These are phyloP conservation scores for Galleria mellonella DNA, from an alignment of 1,140 invertebrate genomes.

Conservation along the genomic window DNA sequence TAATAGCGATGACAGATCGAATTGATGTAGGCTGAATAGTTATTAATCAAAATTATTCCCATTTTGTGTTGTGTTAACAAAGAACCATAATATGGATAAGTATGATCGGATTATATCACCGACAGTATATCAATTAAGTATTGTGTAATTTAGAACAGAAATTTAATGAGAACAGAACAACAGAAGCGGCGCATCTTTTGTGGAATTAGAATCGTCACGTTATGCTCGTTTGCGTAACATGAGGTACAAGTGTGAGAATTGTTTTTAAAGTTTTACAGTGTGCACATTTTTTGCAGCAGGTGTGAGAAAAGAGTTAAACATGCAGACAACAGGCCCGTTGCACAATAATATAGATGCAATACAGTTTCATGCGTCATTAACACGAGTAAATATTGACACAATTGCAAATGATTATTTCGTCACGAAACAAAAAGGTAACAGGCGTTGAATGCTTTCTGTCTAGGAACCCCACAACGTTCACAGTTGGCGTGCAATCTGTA, in stretches of 20 bases:
- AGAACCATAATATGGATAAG: slow-evolving; percentile 34
- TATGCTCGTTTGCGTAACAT: slow-evolving; percentile 36
- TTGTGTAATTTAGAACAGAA: slow-evolving; percentile 34
- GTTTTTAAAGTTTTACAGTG: slow-evolving; percentile 16
- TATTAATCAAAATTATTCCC: slow-evolving; percentile 27
- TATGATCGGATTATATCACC: slow-evolving; percentile 37
- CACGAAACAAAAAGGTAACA: slow-evolving; percentile 2
- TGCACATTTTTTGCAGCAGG: slow-evolving; percentile 10
- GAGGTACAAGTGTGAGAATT: slow-evolving; percentile 18
- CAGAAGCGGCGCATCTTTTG: slow-evolving; percentile 51
- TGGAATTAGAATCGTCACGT: slow-evolving; percentile 33
- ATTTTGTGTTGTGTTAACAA: slow-evolving; percentile 21
- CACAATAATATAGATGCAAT: slow-evolving; percentile 1
- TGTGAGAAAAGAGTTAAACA: slow-evolving; percentile 7
- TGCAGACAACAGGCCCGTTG: neutral
- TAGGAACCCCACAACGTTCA: neutral
- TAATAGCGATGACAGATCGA: slow-evolving; percentile 15
- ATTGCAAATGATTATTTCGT: slow-evolving; percentile 2
- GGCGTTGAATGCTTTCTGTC: neutral
- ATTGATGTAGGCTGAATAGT: slow-evolving; percentile 14
- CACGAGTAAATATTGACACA: slow-evolving; percentile 6
- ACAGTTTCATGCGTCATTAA: too few species aligned
- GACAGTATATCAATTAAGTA: slow-evolving; percentile 32
- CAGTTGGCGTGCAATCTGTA: slow-evolving; percentile 12
- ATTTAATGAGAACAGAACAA: slow-evolving; percentile 24